Conservation (phyloP, 2,797 vertebrate species). For the Phalanger gymnotis region DNA sequence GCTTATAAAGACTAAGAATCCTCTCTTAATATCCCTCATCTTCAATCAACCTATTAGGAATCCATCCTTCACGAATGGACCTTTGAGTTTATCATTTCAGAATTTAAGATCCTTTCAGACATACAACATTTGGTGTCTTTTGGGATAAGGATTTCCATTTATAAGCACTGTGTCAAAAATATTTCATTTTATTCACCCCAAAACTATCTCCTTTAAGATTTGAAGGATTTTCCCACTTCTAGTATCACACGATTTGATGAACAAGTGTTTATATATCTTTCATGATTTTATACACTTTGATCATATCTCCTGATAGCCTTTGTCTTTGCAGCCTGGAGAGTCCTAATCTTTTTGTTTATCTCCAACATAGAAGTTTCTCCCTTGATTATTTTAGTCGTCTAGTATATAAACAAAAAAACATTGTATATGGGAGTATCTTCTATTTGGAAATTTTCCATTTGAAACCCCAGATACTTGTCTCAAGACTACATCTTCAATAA, state of each 20-base stretch:
- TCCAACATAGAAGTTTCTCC: conserved; percentile 38
- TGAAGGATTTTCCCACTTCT: conserved; percentile 52
- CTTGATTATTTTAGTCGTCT: conserved; percentile 60
- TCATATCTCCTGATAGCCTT: not conserved
- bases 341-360: conserved; percentile 51
- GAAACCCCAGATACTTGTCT: conserved; percentile 63
- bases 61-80: not conserved
- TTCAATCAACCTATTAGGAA: conserved; percentile 50
- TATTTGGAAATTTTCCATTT: conserved; percentile 52
- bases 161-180: conserved; percentile 11
- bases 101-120: conserved; percentile 50
- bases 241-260: conserved; percentile 42
- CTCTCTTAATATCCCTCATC: not conserved
- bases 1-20: conserved; percentile 10
- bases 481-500: conserved; percentile 37
- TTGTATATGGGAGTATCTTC: conserved; percentile 50
- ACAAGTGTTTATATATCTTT: conserved; percentile 31
- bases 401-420: conserved; percentile 54
- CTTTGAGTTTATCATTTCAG: not conserved
- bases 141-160: conserved; percentile 51
- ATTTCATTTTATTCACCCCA: conserved; percentile 58
- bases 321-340: conserved; percentile 52
- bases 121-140: conserved; percentile 1
- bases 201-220: conserved; percentile 18
- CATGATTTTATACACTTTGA: not conserved